These are phyloP conservation scores for Ptychochromis oligacanthus DNA, from an alignment of 2,113 vertebrate species.

Conservation along the genomic window DNA sequence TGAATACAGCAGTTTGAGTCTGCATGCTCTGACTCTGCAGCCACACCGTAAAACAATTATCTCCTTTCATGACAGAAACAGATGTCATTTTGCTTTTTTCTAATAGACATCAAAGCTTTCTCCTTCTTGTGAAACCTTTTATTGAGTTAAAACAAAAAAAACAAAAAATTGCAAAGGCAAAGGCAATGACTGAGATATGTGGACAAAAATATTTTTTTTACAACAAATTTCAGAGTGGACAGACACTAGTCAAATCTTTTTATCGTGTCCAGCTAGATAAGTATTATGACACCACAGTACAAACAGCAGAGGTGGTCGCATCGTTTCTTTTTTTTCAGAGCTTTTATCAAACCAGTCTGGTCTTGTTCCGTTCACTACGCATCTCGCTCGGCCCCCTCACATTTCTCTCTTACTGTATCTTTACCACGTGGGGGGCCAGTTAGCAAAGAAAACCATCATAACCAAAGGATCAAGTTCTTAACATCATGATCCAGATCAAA, in stretches of 20 bases:
- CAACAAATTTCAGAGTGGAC: background rate
- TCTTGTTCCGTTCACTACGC: slow-evolving; percentile 45
- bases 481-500: background rate
- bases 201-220: background rate
- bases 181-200: background rate
- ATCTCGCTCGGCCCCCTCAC: background rate
- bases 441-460: slow-evolving; percentile 1
- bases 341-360: slow-evolving; percentile 38
- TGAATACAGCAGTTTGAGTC: background rate
- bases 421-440: background rate
- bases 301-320: slow-evolving; percentile 20
- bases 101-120: slow-evolving; percentile 45
- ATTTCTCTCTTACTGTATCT: background rate
- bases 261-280: background rate
- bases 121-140: background rate
- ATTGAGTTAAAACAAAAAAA: too few relatives aligned
- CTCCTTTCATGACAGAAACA: slow-evolving; percentile 42
- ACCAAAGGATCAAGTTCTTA: background rate
- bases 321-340: slow-evolving; percentile 26
- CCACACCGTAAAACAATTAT: slow-evolving; percentile 28
- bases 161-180: background rate
- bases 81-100: slow-evolving; percentile 17
- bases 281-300: slow-evolving; percentile 50
- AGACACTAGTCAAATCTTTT: background rate
- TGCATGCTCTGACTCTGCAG: background rate